phyloP scores from a whole-genome alignment of 1,140 invertebrate genomes.

The Orius insidiosus region DNA sequence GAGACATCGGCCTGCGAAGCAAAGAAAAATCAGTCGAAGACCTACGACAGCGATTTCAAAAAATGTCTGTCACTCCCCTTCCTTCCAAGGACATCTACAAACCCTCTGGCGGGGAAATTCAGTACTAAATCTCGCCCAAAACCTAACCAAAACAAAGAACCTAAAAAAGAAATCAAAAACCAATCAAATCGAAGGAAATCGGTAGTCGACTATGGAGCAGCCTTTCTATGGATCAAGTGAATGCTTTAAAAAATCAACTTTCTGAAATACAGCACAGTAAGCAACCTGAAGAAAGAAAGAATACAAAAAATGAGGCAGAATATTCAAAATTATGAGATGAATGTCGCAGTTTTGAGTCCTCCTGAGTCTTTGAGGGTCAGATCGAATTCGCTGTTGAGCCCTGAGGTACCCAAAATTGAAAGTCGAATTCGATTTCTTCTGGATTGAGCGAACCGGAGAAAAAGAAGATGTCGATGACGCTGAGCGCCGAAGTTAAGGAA shows the following conservation, averaged over 20 bases:
- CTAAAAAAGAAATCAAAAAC: conserved; percentile 20
- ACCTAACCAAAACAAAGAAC: conserved; percentile 26
- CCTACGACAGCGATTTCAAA: conserved; percentile 52
- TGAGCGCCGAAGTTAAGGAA: conserved; percentile 53
- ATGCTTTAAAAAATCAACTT: conserved; percentile 58
- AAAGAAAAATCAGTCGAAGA: conserved; percentile 78
- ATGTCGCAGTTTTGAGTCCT: conserved; percentile 17
- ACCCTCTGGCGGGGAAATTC: conserved; percentile 69
- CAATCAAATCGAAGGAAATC: conserved; percentile 24
- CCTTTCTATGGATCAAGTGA: conserved; percentile 66
- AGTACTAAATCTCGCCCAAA: conserved; percentile 54
- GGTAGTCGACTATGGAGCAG: conserved; percentile 65
- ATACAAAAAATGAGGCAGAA: conserved; percentile 22
- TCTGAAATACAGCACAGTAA: conserved; percentile 54
- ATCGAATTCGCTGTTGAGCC: conserved; percentile 41
- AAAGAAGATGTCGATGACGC: conserved; percentile 45
- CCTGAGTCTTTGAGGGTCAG: conserved; percentile 35
- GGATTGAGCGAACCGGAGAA: conserved; percentile 48
- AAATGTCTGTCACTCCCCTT: conserved; percentile 31
- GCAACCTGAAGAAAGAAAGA: conserved; percentile 26
- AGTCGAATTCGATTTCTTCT: conserved; percentile 36
- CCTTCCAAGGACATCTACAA: conserved; percentile 45
- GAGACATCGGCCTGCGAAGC: conserved; percentile 56
- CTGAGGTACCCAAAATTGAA: conserved; percentile 28
- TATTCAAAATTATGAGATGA: conserved; percentile 35